Conservation (phyloP, 1,140 invertebrate genomes). For the Heliconius congener region DNA sequence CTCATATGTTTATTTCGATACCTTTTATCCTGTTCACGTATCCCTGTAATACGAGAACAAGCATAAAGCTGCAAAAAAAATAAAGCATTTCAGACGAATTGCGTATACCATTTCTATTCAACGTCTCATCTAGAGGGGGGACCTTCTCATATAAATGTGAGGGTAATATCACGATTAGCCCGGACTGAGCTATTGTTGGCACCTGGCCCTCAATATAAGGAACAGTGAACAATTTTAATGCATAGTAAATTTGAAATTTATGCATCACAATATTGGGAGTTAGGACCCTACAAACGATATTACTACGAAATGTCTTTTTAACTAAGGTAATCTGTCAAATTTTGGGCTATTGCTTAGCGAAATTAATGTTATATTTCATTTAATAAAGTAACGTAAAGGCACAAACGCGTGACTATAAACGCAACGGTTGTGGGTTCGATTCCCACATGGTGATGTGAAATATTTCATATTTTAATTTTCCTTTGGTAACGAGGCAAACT, state of each 20-base stretch:
- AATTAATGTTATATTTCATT: neutral
- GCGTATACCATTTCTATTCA: conserved; percentile 33
- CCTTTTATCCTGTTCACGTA: too few relatives aligned
- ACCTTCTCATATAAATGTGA: conserved; percentile 48
- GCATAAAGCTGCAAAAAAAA: too few relatives aligned
- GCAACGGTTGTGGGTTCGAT: too few relatives aligned
- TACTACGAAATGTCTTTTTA: neutral
- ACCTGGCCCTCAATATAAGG: conserved; percentile 39
- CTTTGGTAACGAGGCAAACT: too few relatives aligned
- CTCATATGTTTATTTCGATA: too few relatives aligned
- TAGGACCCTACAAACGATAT: neutral
- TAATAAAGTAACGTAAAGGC: too few relatives aligned
- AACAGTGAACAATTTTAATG: conserved; percentile 32
- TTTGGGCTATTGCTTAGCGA: neutral
- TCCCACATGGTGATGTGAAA: too few relatives aligned
- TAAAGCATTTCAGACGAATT: too few relatives aligned
- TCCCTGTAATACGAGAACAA: too few relatives aligned
- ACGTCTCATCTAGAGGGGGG: conserved; percentile 5
- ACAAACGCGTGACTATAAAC: too few relatives aligned
- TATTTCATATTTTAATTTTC: too few relatives aligned
- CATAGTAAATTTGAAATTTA: conserved; percentile 34
- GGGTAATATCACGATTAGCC: conserved; percentile 50
- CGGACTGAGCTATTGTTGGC: conserved; percentile 41
- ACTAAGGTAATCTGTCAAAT: neutral
- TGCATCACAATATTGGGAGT: neutral